Conservation (phyloP, 1,140 invertebrate species). For the Helicoverpa zea region DNA sequence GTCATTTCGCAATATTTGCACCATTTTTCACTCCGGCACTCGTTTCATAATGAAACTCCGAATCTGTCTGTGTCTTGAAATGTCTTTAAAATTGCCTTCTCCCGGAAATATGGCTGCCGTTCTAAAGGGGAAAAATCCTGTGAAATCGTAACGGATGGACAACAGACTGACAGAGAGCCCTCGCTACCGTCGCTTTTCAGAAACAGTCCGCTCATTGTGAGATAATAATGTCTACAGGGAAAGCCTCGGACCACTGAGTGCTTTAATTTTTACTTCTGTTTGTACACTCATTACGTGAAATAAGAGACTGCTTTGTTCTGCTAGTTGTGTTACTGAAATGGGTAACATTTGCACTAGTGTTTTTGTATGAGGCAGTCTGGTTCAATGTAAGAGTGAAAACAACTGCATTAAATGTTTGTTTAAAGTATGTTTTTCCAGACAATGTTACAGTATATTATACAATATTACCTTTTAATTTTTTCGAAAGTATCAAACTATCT, state of each 20-base stretch:
- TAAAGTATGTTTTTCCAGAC: too few relatives aligned
- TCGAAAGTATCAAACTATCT: background rate
- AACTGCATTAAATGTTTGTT: too few relatives aligned
- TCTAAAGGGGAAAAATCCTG: conserved; percentile 34
- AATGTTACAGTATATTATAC: too few relatives aligned
- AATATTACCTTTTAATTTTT: too few relatives aligned
- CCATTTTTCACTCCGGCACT: conserved; percentile 34
- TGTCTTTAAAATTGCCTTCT: conserved; percentile 32
- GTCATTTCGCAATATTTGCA: conserved; percentile 18
- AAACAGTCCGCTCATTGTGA: conserved; percentile 38
- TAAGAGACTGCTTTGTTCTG: background rate
- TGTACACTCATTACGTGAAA: conserved; percentile 26
- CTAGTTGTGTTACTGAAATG: background rate
- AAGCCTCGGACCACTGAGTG: conserved; percentile 8
- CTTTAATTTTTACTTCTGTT: conserved; percentile 33
- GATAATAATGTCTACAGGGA: conserved; percentile 39
- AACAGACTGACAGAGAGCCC: conserved; percentile 32
- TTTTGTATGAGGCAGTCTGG: background rate
- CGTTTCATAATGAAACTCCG: conserved; percentile 25
- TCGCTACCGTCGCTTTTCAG: conserved; percentile 30
- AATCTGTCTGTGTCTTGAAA: conserved; percentile 19
- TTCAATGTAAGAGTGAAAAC: too few relatives aligned
- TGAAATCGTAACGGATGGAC: conserved; percentile 37
- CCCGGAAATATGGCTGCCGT: conserved; percentile 15
- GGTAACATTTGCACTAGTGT: background rate